Evolutionary conservation across 2,797 vertebrate genomes (phyloP).

Genomic region (Tiaroga cobitis): DNA sequence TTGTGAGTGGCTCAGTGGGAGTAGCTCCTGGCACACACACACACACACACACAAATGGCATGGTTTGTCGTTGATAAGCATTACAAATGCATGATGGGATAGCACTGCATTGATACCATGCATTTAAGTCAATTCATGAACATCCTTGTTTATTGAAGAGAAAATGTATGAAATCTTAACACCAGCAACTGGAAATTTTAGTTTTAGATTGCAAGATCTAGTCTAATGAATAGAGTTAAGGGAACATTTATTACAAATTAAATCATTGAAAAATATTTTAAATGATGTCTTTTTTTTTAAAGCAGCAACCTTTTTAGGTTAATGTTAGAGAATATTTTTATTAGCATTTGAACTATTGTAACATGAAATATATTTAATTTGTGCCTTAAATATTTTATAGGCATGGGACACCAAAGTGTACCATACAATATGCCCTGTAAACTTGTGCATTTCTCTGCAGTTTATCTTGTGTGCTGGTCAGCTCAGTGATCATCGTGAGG

Average conservation of each 20-base stretch:
- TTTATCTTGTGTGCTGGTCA: background rate
- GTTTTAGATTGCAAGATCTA: background rate
- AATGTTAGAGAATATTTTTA: background rate
- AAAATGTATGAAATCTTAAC: background rate
- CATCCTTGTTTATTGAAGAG: background rate
- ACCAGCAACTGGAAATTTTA: background rate
- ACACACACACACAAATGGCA: background rate
- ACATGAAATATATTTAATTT: background rate
- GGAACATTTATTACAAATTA: background rate
- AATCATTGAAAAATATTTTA: background rate
- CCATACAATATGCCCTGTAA: background rate
- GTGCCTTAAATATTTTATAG: too few relatives aligned
- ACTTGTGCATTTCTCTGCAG: background rate
- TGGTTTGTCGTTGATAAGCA: background rate
- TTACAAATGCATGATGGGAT: constrained; percentile 35
- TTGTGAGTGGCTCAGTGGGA: constrained; percentile 24
- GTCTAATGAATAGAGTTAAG: background rate
- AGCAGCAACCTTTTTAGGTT: background rate
- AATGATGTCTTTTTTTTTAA: background rate
- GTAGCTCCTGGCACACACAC: constrained; percentile 35
- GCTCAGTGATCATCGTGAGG: background rate
- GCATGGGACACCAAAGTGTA: background rate
- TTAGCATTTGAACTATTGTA: background rate
- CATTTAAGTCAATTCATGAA: constrained; percentile 8
- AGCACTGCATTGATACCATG: background rate